Conservation (phyloP, 2,797 vertebrate genomes). For the Salmo trutta region DNA sequence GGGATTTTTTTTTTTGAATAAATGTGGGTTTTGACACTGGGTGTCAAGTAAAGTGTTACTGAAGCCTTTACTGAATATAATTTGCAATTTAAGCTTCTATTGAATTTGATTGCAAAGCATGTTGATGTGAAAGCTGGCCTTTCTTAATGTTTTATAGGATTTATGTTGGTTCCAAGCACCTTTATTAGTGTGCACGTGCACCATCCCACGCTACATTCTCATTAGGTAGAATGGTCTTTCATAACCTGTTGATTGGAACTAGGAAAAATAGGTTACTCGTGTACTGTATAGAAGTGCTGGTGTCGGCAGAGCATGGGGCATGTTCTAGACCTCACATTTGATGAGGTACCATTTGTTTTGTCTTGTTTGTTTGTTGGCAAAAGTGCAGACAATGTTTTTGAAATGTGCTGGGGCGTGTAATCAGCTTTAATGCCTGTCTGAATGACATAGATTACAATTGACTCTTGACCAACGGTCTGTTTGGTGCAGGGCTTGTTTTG, state of each 20-base stretch:
- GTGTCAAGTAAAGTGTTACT: no score
- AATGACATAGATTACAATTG: conserved; percentile 18
- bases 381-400: conserved; percentile 22
- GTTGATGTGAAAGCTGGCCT: no score
- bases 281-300: not conserved
- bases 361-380: conserved; percentile 54
- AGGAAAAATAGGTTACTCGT: not conserved
- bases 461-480: not conserved
- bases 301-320: not conserved
- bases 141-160: no score
- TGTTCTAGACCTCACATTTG: conserved; percentile 9
- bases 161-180: no score
- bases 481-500: not conserved
- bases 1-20: no score
- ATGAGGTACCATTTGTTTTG: conserved; percentile 1
- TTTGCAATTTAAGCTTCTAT: not conserved
- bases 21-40: no score
- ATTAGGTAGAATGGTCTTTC: not conserved
- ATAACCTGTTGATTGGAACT: not conserved
- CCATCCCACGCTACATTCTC: not conserved
- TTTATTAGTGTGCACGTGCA: not conserved
- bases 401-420: conserved; percentile 51
- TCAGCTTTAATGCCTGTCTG: conserved; percentile 45
- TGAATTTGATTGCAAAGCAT: not conserved
- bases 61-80: not conserved